Base-by-base conservation (phyloP, 2,797 vertebrate genomes). In the Octomys mimax region DNA sequence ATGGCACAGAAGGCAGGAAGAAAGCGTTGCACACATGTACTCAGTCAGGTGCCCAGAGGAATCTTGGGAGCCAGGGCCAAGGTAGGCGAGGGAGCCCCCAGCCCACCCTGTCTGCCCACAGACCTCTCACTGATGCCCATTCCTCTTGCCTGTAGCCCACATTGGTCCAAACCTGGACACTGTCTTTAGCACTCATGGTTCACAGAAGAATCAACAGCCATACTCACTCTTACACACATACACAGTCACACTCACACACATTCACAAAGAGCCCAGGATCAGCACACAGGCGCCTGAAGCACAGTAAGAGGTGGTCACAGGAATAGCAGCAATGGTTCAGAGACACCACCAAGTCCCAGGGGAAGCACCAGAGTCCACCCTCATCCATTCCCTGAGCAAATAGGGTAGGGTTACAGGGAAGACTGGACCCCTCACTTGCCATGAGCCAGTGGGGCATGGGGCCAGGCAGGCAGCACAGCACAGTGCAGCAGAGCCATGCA, bases 401-500 rank as follows among this genome's bases (percentile, higher is more conserved):
- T 2, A 2, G 2, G 1, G 5, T 3, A 13, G 6, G 26, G 36
- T 0, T 2, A 1, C 7, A 68, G 24, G 7, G 7, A 59, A 16
- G 22, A 26, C 33, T 1, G 21, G 21, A 9, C 0, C 2, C 2
- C 18, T 2, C 18, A 0, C 36, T 36, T 1, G 0, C 46, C 22
- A 4, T 11, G 26, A 21, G 66, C 54, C 24, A 57, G 1, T 9
- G 4, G 6, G 2, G 24, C 10, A 1, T 2, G 2, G 0, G 0
- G 62, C 54, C 14, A 28, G 3, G 2, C 1, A 33, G 33, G 3
- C 18, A 9, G 39, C 1, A 13, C 0, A 13, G 26, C 0, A 28
- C 3, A 10, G 8, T 2, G 0, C 9, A 31, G 24, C 11, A 24
- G 10, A 13, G 22, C 22, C 3, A 19, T 0, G 13, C 22, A 33